phyloP scores from a whole-genome alignment of 2,797 vertebrate genomes.

The Oreochromis grahami region DNA sequence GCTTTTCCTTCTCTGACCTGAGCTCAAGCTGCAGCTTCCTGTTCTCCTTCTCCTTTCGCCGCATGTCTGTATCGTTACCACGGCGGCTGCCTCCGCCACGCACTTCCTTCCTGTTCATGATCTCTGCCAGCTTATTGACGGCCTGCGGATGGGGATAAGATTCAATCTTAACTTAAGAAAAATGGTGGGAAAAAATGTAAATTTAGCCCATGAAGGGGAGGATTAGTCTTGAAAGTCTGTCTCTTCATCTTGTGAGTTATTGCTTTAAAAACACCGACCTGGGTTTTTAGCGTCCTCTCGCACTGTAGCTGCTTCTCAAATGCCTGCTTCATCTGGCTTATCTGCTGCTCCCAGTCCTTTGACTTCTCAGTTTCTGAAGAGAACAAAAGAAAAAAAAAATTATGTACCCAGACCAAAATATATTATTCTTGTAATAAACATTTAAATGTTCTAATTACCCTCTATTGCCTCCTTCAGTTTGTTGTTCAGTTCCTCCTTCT shows the following conservation, averaged over 20 bases:
- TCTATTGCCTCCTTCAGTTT: slow-evolving; percentile 82
- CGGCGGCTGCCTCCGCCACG: slow-evolving; percentile 85
- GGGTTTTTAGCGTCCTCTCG: slow-evolving; percentile 95
- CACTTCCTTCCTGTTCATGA: slow-evolving; percentile 95
- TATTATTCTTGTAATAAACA: neutral
- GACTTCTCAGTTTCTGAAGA: slow-evolving; percentile 81
- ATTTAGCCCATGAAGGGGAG: neutral
- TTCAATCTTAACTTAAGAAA: neutral
- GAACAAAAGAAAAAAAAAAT: neutral
- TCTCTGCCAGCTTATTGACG: slow-evolving; percentile 97
- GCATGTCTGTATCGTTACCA: slow-evolving; percentile 93
- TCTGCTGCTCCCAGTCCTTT: slow-evolving; percentile 86
- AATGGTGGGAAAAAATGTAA: neutral
- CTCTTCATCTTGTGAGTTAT: neutral
- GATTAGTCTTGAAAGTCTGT: neutral
- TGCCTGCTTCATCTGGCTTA: slow-evolving; percentile 82
- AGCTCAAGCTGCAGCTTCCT: slow-evolving; percentile 95
- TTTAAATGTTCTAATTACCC: slow-evolving; percentile 22
- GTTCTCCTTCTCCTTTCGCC: slow-evolving; percentile 97
- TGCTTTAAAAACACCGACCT: slow-evolving; percentile 68
- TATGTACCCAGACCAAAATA: neutral
- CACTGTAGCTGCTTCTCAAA: slow-evolving; percentile 94
- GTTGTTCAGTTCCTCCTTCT: slow-evolving; percentile 97
- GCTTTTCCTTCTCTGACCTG: slow-evolving; percentile 93
- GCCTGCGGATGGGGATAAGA: slow-evolving; percentile 72